Conservation (phyloP, 2,888 invertebrate species). For the Dasysyrphus tricinctus region DNA sequence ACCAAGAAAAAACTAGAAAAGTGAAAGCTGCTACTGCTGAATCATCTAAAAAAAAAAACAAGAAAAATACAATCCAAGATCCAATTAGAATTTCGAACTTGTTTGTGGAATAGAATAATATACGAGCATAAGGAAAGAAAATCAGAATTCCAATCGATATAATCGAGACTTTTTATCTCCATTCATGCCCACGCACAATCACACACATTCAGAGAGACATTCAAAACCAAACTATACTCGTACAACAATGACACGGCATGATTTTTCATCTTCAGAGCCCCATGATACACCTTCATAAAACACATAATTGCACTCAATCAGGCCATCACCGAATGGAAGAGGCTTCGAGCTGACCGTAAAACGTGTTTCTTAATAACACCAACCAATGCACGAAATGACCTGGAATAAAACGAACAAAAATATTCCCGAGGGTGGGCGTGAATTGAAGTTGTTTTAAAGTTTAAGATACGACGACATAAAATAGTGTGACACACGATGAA, state of each 20-base stretch:
- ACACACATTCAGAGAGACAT: too few relatives aligned
- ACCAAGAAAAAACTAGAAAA: neutral
- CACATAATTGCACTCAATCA: constrained; percentile 3
- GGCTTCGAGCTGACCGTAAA: neutral
- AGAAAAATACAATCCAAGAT: neutral
- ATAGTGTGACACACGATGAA: neutral
- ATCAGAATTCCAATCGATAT: constrained; percentile 9
- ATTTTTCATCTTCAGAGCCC: neutral
- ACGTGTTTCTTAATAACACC: neutral
- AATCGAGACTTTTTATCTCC: neutral
- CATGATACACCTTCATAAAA: neutral
- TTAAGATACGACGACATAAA: neutral
- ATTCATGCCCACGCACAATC: neutral
- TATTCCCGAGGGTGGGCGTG: neutral
- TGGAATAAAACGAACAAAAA: neutral
- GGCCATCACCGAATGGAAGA: neutral
- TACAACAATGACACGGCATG: too few relatives aligned
- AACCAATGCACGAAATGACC: constrained; percentile 7
- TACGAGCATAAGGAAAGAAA: neutral
- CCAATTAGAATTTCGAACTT: constrained; percentile 8
- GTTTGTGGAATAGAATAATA: neutral
- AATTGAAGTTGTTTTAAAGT: neutral
- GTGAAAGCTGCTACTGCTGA: neutral
- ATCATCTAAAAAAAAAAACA: neutral
- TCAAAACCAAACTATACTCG: too few relatives aligned